These are phyloP conservation scores for Natrix natrix DNA, from an alignment of 2,797 vertebrate species.

Conservation along the genomic window DNA sequence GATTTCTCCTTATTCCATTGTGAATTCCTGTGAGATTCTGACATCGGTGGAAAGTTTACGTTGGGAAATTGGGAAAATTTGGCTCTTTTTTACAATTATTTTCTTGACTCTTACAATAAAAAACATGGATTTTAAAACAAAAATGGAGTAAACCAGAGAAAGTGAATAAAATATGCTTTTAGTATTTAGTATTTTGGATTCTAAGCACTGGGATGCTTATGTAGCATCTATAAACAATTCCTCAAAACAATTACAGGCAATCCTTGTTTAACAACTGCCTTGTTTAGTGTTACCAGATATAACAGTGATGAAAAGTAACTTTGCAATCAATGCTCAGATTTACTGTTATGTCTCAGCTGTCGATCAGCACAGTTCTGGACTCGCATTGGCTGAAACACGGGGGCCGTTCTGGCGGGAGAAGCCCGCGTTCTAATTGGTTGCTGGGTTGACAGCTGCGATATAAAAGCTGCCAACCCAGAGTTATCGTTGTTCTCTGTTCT, in stretches of 20 bases:
- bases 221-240: neutral
- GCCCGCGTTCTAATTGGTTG: no score
- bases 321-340: neutral
- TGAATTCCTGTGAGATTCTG: neutral
- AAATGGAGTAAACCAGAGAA: neutral
- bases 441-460: no score
- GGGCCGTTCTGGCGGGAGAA: no score
- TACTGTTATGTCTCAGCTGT: neutral
- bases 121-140: neutral
- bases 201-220: neutral
- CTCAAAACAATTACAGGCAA: neutral
- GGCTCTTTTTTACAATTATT: neutral
- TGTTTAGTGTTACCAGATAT: neutral
- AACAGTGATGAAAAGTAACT: neutral
- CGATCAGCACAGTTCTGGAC: no score
- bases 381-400: no score
- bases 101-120: neutral
- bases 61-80: neutral
- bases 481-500: no score
- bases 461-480: no score
- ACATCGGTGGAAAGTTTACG: neutral
- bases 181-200: neutral
- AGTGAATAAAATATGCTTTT: neutral
- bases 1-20: neutral
- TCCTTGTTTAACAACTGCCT: neutral